A percentile compares a stretch with the other conserved stretches of the same genome.
Evolutionary conservation across 2,113 vertebrate species (phyloP).

Genomic region (Calidris pugnax): DNA sequence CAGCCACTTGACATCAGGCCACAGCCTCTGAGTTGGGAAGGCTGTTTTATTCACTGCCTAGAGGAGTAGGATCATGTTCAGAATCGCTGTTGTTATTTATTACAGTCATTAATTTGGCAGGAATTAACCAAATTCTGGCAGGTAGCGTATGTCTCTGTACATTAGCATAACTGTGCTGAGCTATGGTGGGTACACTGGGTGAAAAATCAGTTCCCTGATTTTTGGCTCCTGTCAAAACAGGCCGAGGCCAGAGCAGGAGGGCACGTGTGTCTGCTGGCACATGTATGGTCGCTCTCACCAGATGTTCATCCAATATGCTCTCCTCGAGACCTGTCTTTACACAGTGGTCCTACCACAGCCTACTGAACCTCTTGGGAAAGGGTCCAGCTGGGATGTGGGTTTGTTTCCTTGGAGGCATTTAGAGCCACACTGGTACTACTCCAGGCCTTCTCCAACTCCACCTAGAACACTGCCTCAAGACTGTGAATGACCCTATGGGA

Average conservation of each 20-base stretch:
- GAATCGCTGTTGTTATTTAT: slow-evolving; percentile 46
- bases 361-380: not conserved
- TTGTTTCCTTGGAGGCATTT: not conserved
- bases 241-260: not conserved
- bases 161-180: not conserved
- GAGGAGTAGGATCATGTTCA: slow-evolving; percentile 29
- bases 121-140: slow-evolving; percentile 39
- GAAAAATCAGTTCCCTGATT: not conserved
- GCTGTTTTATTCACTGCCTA: slow-evolving; percentile 39
- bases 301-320: not conserved
- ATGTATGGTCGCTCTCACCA: not conserved
- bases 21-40: slow-evolving; percentile 9
- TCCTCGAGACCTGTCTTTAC: not conserved
- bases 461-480: not conserved
- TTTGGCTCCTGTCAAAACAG: not conserved
- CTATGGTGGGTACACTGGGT: not conserved
- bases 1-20: slow-evolving; percentile 9
- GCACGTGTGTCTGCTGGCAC: not conserved
- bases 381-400: not conserved
- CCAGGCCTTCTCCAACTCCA: not conserved
- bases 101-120: slow-evolving; percentile 47
- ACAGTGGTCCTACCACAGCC: not conserved
- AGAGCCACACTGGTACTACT: not conserved
- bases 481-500: not conserved
- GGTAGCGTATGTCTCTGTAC: slow-evolving; percentile 8